These are phyloP conservation scores for Otocyon megalotis DNA, from an alignment of 2,113 vertebrate genomes.

Conservation along the genomic window DNA sequence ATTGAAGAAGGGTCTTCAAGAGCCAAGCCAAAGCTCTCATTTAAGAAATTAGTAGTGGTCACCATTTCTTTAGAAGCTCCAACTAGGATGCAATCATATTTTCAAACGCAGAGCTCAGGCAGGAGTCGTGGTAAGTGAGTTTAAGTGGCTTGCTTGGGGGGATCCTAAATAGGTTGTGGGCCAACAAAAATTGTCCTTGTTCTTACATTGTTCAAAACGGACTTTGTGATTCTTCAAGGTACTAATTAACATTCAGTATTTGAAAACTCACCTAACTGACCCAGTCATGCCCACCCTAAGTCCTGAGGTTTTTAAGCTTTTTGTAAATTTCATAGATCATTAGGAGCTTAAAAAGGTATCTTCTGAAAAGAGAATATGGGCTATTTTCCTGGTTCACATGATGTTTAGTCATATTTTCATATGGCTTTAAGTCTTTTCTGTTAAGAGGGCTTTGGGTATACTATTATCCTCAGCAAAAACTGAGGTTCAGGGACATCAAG, in stretches of 20 bases:
- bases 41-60: slow-evolving; percentile 41
- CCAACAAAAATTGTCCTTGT: slow-evolving; percentile 21
- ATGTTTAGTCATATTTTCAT: background rate
- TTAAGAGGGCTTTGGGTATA: slow-evolving; percentile 15
- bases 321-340: background rate
- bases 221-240: background rate
- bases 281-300: background rate
- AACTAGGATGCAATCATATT: slow-evolving; percentile 21
- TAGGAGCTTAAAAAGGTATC: background rate
- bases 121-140: background rate
- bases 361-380: background rate
- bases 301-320: slow-evolving; percentile 30
- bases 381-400: slow-evolving; percentile 3
- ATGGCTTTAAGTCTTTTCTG: background rate
- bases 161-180: background rate
- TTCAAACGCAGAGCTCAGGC: slow-evolving; percentile 26
- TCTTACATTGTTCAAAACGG: background rate
- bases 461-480: slow-evolving; percentile 26
- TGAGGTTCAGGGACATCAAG: slow-evolving; percentile 4
- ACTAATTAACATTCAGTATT: slow-evolving; percentile 34
- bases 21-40: background rate
- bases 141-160: background rate
- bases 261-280: slow-evolving; percentile 31
- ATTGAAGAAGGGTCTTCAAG: background rate
- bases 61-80: slow-evolving; percentile 31